Evolutionary conservation across 2,888 invertebrate species (phyloP).

Genomic region (Lydus trimaculatus): DNA sequence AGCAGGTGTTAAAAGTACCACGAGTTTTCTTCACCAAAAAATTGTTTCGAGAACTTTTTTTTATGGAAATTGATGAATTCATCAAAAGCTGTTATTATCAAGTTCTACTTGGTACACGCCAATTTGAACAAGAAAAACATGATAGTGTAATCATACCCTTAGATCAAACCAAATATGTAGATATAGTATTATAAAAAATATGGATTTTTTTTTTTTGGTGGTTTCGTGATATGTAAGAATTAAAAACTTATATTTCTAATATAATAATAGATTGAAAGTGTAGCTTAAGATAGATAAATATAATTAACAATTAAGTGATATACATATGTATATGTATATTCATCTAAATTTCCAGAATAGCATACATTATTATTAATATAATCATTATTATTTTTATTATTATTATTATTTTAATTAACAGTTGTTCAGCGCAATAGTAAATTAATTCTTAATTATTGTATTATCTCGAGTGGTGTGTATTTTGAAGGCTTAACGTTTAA

Average conservation of each 20-base stretch:
- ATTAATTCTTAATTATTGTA: conserved; percentile 27
- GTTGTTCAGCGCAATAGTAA: conserved; percentile 21
- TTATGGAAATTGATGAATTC: no score
- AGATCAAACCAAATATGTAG: background rate
- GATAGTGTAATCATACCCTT: no score
- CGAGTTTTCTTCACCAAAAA: no score
- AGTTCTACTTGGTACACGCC: no score
- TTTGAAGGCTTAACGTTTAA: conserved; percentile 31
- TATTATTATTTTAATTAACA: background rate
- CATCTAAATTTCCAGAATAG: conserved; percentile 1
- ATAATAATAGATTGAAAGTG: conserved; percentile 1
- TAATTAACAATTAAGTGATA: background rate
- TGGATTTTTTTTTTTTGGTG: background rate
- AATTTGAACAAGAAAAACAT: no score
- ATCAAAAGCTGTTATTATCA: no score
- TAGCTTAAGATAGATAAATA: background rate
- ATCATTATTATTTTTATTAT: background rate
- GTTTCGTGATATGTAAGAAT: conserved; percentile 1
- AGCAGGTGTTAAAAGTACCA: no score
- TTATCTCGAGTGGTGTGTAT: conserved; percentile 30
- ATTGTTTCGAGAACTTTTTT: no score
- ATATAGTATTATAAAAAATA: background rate
- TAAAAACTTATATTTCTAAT: background rate
- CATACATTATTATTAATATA: background rate
- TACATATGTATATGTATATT: background rate